Conservation (phyloP, 53 echinoderm and acorn worm genomes). For the Temnopleurus reevesii region DNA sequence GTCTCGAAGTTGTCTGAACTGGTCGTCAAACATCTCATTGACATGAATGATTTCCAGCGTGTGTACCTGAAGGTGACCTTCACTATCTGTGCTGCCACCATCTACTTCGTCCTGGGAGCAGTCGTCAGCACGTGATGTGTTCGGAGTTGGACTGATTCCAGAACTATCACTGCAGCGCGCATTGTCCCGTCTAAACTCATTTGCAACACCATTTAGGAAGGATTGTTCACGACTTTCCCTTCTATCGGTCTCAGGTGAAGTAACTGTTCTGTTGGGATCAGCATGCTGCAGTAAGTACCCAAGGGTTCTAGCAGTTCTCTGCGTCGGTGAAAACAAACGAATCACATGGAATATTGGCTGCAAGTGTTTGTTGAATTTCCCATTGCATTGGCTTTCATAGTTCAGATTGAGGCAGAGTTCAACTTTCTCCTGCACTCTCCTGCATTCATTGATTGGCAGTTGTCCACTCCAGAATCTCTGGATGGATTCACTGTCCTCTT, state of each 20-base stretch:
- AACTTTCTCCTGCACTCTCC: constrained; percentile 58
- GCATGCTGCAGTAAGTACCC: constrained; percentile 59
- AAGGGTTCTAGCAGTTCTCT: constrained; percentile 62
- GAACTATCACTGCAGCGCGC: neutral
- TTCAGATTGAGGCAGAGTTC: constrained; percentile 68
- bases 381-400: constrained; percentile 61
- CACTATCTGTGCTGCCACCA: neutral
- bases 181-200: neutral
- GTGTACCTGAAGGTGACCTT: neutral
- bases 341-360: constrained; percentile 56
- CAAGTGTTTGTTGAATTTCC: constrained; percentile 59
- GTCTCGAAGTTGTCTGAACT: constrained; percentile 46
- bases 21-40: constrained; percentile 52
- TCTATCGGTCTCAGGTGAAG: neutral
- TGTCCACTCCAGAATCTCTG: constrained; percentile 57
- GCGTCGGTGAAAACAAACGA: constrained; percentile 62
- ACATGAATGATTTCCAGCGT: constrained; percentile 40
- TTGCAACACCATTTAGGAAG: neutral
- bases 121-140: neutral
- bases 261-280: neutral
- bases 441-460: constrained; percentile 62
- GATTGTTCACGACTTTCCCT: neutral
- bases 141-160: neutral
- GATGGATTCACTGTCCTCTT: constrained; percentile 47
- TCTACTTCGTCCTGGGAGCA: neutral